Conservation (phyloP, 2,113 vertebrate genomes). For the Zosterops pallidus region DNA sequence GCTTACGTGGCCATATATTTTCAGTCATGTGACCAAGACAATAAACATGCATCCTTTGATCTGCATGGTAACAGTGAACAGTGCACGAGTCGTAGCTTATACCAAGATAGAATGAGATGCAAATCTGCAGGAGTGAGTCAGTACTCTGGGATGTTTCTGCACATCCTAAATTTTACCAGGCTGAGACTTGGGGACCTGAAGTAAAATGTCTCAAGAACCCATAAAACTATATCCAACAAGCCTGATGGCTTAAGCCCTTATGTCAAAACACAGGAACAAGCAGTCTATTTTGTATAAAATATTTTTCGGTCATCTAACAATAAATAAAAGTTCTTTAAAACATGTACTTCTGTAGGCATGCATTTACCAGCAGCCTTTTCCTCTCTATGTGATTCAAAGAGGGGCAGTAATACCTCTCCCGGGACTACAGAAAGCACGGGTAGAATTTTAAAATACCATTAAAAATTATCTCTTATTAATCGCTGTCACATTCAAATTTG, state of each 20-base stretch:
- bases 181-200: slow-evolving; percentile 64
- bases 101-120: slow-evolving; percentile 53
- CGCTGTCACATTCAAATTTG: background rate
- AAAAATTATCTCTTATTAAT: slow-evolving; percentile 44
- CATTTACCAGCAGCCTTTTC: slow-evolving; percentile 19
- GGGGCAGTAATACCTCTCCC: background rate
- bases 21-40: slow-evolving; percentile 69
- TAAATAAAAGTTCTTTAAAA: slow-evolving; percentile 70
- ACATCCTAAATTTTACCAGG: slow-evolving; percentile 73
- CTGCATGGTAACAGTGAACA: slow-evolving; percentile 27
- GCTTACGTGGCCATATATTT: slow-evolving; percentile 58
- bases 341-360: slow-evolving; percentile 32
- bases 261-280: slow-evolving; percentile 73
- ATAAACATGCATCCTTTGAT: slow-evolving; percentile 77
- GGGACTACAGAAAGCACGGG: background rate
- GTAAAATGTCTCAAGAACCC: slow-evolving; percentile 72
- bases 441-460: slow-evolving; percentile 3
- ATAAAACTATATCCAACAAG: slow-evolving; percentile 69
- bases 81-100: slow-evolving; percentile 32
- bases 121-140: slow-evolving; percentile 70
- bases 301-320: slow-evolving; percentile 36
- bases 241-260: slow-evolving; percentile 65
- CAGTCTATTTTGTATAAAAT: slow-evolving; percentile 58
- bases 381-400: slow-evolving; percentile 5
- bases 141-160: slow-evolving; percentile 53